Evolutionary conservation across 1,140 invertebrate genomes (phyloP).

Genomic region (Drosophila leontia): DNA sequence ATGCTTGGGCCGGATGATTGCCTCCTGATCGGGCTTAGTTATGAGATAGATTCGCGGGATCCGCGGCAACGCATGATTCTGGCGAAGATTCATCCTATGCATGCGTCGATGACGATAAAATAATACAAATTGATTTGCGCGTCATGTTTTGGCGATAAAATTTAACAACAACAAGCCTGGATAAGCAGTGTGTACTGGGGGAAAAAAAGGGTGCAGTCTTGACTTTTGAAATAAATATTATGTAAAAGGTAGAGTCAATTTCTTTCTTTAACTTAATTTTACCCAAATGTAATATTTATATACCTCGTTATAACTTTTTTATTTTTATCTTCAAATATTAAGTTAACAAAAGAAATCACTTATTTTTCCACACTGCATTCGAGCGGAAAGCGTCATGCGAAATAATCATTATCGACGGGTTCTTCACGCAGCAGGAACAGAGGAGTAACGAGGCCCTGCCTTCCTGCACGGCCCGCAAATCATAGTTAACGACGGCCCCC

Average conservation of each 20-base stretch:
- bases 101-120: constrained; percentile 69
- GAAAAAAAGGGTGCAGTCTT: background rate
- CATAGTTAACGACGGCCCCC: constrained; percentile 65
- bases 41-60: constrained; percentile 53
- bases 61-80: constrained; percentile 18
- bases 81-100: constrained; percentile 27
- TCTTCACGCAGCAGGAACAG: constrained; percentile 32
- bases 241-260: background rate
- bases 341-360: background rate
- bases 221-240: background rate
- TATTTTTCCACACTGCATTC: background rate
- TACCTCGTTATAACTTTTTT: too few species aligned
- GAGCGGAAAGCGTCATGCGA: constrained; percentile 61
- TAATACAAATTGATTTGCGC: constrained; percentile 80
- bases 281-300: too few species aligned
- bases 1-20: constrained; percentile 47
- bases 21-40: constrained; percentile 63
- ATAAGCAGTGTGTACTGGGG: background rate
- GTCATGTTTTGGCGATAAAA: constrained; percentile 76
- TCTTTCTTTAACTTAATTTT: background rate
- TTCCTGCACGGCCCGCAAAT: constrained; percentile 63
- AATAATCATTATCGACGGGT: constrained; percentile 71
- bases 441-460: constrained; percentile 34
- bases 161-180: constrained; percentile 49
- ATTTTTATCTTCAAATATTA: background rate